Evolutionary conservation across 2,113 vertebrate genomes (phyloP).

Genomic region (Carassius carassius): DNA sequence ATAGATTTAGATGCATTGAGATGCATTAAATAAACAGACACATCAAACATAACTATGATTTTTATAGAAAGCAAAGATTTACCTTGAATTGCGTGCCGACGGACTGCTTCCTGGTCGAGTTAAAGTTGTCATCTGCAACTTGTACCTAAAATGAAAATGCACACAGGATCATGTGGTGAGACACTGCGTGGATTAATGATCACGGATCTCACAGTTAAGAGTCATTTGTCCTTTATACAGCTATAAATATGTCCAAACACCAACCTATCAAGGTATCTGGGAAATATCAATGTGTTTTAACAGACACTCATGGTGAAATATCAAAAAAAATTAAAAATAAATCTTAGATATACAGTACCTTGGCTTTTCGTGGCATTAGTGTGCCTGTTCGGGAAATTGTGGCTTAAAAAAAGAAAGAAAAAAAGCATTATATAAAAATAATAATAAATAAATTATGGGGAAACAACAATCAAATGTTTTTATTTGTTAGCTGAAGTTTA

Average conservation of each 20-base stretch:
- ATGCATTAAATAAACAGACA: background rate
- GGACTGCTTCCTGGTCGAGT: constrained; percentile 76
- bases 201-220: background rate
- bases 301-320: too few species aligned
- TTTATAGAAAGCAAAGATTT: background rate
- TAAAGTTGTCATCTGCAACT: constrained; percentile 70
- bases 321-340: too few species aligned
- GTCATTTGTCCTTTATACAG: background rate
- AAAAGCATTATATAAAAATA: background rate
- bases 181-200: background rate
- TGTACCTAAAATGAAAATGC: constrained; percentile 43
- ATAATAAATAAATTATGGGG: background rate
- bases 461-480: background rate
- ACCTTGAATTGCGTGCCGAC: constrained; percentile 80
- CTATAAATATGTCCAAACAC: background rate
- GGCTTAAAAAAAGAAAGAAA: constrained; percentile 59
- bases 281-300: background rate
- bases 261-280: background rate
- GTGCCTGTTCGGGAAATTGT: constrained; percentile 78
- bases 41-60: background rate
- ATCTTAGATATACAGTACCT: constrained; percentile 52
- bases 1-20: background rate
- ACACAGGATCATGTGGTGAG: background rate
- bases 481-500: background rate
- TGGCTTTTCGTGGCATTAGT: constrained; percentile 74